Base-by-base conservation (phyloP, 2,113 vertebrate species). In the Sander vitreus region DNA sequence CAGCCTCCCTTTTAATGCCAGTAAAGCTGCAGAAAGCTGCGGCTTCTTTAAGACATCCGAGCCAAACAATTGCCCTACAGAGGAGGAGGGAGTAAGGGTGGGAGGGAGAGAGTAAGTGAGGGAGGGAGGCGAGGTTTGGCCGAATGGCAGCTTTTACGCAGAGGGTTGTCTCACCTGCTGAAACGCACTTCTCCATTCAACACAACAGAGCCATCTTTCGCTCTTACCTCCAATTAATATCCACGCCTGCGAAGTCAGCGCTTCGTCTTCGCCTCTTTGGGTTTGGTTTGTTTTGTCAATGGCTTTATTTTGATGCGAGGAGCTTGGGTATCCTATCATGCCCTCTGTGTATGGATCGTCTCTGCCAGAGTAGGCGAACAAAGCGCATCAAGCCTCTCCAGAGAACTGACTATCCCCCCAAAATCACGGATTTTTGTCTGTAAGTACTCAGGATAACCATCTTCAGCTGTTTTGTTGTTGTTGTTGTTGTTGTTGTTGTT, bases 41-140 rank as follows among this genome's bases (percentile, higher is more conserved):
- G 92, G 94, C 81, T 89, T 92, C 95, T 96, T 96, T 96, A 96
- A 96, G 95, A 93, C 89, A 89, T 66, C 78, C 66, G 83, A 89
- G 89, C 83, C 80, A 91, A 90, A 90, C 89, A 93, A 89, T 89
- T 92, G 90, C 90, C 89, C 88, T 74, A 12, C 50, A 6, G 33
- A 51, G 65, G 72, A 39, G 54, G 69, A 71, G 62, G 62, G 58
- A 19, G 58, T 5, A 9, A 19, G 62, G 5, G 23, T 4, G 39
- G 62, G 54, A 7, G 47, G 45, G 19, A 12, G 19, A 63, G 45
- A 57, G 69, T 3, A 9, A 67, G 55, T 45, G 72, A 58, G 67
- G 45, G 67, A 60, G 23, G 80, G 76, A 84, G 75, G 84, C 19
- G 82, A 84, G 80, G 85, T 85, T 91, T 90, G 95, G 95, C 94